Evolutionary conservation across 2,888 invertebrate genomes (phyloP).

Genomic region (Rhagophthalmus giganteus): DNA sequence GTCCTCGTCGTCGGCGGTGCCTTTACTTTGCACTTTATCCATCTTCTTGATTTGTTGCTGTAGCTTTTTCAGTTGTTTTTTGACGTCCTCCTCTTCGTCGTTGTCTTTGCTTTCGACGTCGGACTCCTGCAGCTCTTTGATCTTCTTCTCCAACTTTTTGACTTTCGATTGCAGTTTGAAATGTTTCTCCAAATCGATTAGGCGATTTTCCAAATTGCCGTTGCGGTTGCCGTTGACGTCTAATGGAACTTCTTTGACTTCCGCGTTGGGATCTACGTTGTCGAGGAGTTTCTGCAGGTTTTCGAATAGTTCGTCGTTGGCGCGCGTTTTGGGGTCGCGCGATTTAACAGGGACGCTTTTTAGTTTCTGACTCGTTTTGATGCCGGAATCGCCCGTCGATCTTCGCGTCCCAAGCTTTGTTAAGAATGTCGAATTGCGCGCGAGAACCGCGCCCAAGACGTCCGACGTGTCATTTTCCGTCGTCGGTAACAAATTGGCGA

Average conservation of each 20-base stretch:
- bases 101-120: slow-evolving; percentile 16
- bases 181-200: slow-evolving; percentile 15
- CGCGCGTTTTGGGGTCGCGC: slow-evolving; percentile 5
- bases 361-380: no score
- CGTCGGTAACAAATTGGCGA: no score
- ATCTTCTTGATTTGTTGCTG: slow-evolving; percentile 32
- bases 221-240: not conserved
- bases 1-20: slow-evolving; percentile 32
- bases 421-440: no score
- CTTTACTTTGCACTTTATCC: slow-evolving; percentile 32
- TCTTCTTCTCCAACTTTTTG: slow-evolving; percentile 17
- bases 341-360: no score
- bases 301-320: slow-evolving; percentile 17
- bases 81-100: slow-evolving; percentile 32
- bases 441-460: no score
- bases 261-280: slow-evolving; percentile 1
- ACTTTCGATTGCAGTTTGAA: slow-evolving; percentile 13
- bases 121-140: slow-evolving; percentile 15
- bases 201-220: slow-evolving; percentile 6
- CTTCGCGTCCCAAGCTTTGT: no score
- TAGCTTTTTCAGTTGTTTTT: slow-evolving; percentile 34
- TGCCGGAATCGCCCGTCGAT: no score
- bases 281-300: slow-evolving; percentile 13
- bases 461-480: no score
- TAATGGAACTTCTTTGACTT: slow-evolving; percentile 12